Conservation (phyloP, 2,797 vertebrate species). For the Mus caroli region DNA sequence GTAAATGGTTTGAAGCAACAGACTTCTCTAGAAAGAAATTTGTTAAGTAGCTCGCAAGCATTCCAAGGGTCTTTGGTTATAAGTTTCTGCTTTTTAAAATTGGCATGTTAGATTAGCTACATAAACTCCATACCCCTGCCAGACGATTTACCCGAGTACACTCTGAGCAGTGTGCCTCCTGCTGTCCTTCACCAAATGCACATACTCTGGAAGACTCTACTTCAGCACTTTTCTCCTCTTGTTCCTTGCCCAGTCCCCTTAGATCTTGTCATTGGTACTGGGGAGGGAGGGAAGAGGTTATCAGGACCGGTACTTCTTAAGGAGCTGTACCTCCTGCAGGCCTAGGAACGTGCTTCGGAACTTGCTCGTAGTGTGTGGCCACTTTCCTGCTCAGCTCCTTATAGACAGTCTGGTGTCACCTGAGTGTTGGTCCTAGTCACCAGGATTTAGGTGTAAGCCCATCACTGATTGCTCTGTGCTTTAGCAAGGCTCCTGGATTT, state of each 20-base stretch:
- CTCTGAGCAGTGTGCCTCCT: not conserved
- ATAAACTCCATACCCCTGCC: not conserved
- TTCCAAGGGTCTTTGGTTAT: slow-evolving; percentile 18
- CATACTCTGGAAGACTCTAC: not conserved
- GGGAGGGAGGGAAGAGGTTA: not conserved
- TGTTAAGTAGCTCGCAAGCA: not conserved
- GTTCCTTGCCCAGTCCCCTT: not conserved
- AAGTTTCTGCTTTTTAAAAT: slow-evolving; percentile 33
- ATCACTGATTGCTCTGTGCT: not conserved
- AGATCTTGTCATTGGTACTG: not conserved
- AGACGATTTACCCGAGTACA: not conserved
- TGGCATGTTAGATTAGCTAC: slow-evolving; percentile 2
- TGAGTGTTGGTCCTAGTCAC: not conserved
- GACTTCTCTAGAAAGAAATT: slow-evolving; percentile 45
- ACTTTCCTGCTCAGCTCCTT: not conserved
- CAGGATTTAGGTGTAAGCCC: not conserved
- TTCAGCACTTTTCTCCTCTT: not conserved
- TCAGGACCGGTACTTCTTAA: not conserved
- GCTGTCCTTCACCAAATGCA: not conserved
- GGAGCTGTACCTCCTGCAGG: not conserved
- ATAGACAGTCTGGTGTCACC: not conserved
- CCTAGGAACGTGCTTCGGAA: not conserved
- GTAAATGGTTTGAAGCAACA: slow-evolving; percentile 38
- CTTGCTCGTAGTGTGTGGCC: not conserved
- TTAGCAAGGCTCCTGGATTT: not conserved